These are phyloP conservation scores for Pegoplata infirma DNA, from an alignment of 2,888 invertebrate genomes.

Conservation along the genomic window DNA sequence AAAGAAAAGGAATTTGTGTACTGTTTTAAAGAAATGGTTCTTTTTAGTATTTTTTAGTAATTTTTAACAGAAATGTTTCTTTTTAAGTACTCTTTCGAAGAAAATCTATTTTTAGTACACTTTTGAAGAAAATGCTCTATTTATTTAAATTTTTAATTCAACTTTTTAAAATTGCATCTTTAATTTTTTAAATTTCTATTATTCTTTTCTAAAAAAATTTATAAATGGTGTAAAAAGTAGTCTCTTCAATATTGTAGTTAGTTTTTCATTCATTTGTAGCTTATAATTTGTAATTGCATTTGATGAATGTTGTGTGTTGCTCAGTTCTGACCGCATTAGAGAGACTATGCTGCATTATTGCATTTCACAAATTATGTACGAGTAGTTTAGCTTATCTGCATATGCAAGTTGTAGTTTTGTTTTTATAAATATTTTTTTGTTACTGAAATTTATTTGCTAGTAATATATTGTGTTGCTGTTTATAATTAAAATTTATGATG, in stretches of 20 bases:
- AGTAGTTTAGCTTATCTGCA: neutral
- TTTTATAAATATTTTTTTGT: neutral
- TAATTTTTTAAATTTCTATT: too few species aligned
- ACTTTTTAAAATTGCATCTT: too few species aligned
- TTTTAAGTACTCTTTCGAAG: too few species aligned
- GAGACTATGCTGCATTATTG: neutral
- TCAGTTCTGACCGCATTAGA: constrained; percentile 35
- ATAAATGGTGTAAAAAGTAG: neutral
- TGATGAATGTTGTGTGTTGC: constrained; percentile 12
- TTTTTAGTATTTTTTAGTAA: too few species aligned
- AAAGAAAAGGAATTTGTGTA: too few species aligned
- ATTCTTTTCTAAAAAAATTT: neutral
- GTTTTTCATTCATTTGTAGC: neutral
- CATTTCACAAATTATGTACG: neutral
- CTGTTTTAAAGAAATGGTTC: too few species aligned
- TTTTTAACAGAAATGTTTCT: too few species aligned
- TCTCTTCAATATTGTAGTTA: neutral
- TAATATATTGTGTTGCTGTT: constrained; percentile 21
- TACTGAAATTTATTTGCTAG: constrained; percentile 35
- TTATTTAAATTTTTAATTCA: too few species aligned
- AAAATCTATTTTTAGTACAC: too few species aligned
- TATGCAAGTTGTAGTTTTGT: neutral
- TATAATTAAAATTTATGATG: constrained; percentile 60
- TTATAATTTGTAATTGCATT: neutral
- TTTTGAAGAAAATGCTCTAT: too few species aligned